These are phyloP conservation scores for Scomber scombrus DNA, from an alignment of 2,113 vertebrate species.

Conservation along the genomic window DNA sequence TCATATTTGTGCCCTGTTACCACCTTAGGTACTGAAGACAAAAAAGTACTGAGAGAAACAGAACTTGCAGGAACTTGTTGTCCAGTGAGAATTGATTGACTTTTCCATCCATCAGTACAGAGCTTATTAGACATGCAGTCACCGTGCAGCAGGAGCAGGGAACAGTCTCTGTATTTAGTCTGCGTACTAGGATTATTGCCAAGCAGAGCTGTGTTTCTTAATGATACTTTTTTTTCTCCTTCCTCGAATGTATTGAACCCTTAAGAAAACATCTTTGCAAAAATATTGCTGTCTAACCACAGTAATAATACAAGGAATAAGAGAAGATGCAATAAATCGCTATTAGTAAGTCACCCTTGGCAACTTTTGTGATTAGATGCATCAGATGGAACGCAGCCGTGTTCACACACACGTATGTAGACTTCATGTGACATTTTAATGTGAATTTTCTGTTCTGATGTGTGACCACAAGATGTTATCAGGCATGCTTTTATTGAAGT, in stretches of 20 bases:
- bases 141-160: slow-evolving; percentile 14
- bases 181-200: slow-evolving; percentile 7
- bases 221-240: background rate
- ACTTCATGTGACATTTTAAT: background rate
- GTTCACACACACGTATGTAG: background rate
- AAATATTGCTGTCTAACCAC: background rate
- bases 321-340: background rate
- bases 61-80: slow-evolving; percentile 50
- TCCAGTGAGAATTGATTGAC: slow-evolving; percentile 49
- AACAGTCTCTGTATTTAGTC: slow-evolving; percentile 33
- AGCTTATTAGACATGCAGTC: slow-evolving; percentile 46
- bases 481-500: background rate
- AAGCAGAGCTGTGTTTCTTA: background rate
- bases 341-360: background rate
- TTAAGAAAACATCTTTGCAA: slow-evolving; percentile 9
- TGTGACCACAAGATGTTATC: background rate
- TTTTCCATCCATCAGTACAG: slow-evolving; percentile 49
- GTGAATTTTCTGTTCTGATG: background rate
- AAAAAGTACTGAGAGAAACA: slow-evolving; percentile 21
- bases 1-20: background rate
- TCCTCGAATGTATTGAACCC: background rate
- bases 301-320: background rate
- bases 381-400: background rate
- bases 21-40: slow-evolving; percentile 6
- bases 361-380: background rate